phyloP scores from a whole-genome alignment of 2,113 vertebrate species.

The Ceyx cyanopectus region DNA sequence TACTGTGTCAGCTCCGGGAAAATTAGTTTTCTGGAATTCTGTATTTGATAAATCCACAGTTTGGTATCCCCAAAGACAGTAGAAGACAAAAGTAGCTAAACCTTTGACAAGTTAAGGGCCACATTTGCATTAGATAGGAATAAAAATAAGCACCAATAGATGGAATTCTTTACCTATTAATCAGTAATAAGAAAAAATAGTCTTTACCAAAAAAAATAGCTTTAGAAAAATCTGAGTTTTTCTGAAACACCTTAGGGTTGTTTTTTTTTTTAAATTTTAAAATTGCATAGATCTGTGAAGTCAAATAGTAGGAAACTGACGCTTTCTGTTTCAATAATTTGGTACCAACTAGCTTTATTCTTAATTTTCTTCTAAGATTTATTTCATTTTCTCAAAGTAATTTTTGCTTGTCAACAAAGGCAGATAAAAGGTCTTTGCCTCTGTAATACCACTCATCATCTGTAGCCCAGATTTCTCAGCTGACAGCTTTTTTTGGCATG shows the following conservation, averaged over 20 bases:
- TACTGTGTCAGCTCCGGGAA: not conserved
- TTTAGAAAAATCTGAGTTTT: slow-evolving; percentile 55
- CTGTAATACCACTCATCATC: not conserved
- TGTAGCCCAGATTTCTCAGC: not conserved
- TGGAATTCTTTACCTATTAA: slow-evolving; percentile 53
- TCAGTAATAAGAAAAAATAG: slow-evolving; percentile 1
- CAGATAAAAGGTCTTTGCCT: not conserved
- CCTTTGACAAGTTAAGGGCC: not conserved
- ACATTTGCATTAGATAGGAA: slow-evolving; percentile 20
- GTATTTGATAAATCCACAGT: not conserved
- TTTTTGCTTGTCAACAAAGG: not conserved
- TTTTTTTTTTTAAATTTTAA: slow-evolving; percentile 15
- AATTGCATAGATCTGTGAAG: slow-evolving; percentile 33
- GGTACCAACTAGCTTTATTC: slow-evolving; percentile 30
- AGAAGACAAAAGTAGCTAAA: not conserved
- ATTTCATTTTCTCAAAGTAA: slow-evolving; percentile 18
- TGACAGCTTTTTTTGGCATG: not conserved
- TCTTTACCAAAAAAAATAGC: slow-evolving; percentile 46
- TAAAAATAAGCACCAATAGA: slow-evolving; percentile 20
- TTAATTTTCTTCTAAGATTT: slow-evolving; percentile 38
- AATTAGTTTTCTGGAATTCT: not conserved
- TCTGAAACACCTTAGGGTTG: not conserved
- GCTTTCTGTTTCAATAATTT: slow-evolving; percentile 32
- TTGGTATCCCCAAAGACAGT: not conserved
- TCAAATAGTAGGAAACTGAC: slow-evolving; percentile 54